Conservation (phyloP, 92 coral and sea anemone species). For the Montipora capitata region DNA sequence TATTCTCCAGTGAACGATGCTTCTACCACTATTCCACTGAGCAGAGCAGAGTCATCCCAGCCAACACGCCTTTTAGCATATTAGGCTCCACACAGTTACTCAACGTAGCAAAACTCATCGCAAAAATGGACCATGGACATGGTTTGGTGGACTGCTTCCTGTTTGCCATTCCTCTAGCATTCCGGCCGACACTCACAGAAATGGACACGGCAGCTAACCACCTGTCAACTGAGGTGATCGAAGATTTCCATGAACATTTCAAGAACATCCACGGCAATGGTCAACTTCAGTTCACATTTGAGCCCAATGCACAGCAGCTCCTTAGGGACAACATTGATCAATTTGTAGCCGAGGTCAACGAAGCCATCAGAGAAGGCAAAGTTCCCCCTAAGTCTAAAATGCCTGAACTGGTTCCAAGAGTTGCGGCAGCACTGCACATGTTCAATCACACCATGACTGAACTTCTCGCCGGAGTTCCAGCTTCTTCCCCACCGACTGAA, state of each 20-base stretch:
- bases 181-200: conserved; percentile 18
- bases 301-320: too few relatives aligned
- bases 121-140: conserved; percentile 68
- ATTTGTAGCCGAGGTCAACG: too few relatives aligned
- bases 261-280: neutral
- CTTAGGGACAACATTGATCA: too few relatives aligned
- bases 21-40: conserved; percentile 73
- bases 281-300: neutral
- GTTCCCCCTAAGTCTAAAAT: too few relatives aligned
- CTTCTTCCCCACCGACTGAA: too few relatives aligned
- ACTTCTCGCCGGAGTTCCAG: too few relatives aligned
- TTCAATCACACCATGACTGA: too few relatives aligned
- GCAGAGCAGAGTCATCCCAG: conserved; percentile 37
- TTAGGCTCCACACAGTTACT: neutral
- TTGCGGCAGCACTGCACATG: too few relatives aligned
- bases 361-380: too few relatives aligned
- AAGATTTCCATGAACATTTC: neutral
- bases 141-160: conserved; percentile 59
- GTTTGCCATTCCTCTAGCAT: conserved; percentile 50
- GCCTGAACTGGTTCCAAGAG: too few relatives aligned
- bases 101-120: conserved; percentile 35
- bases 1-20: conserved; percentile 65
- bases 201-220: neutral
- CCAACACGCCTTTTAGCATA: conserved; percentile 48
- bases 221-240: neutral